Evolutionary conservation across 2,888 invertebrate genomes (phyloP), one percentile per base, ranked within the genome.

Genomic region (Tipula lateralis): DNA sequence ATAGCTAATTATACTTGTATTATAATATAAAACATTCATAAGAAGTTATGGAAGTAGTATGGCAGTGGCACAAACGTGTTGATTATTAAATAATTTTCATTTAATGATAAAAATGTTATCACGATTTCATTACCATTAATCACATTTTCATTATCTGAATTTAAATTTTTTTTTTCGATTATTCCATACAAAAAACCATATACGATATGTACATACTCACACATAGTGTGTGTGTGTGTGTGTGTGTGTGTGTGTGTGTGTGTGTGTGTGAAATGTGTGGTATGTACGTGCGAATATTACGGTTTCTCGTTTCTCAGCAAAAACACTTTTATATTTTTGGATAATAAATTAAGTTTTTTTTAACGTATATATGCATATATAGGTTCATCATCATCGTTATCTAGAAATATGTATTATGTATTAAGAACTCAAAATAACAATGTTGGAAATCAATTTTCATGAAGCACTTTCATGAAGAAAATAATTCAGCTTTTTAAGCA

Each of bases 81-180:
- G 66, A 66, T 66, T 66, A 66, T 24, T 66, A 66, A 66, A 66
- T 66, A 66, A 66, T 66, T 66, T 66, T 66, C 66, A 24, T 66
- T 66, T 66, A 66, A 66, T 66, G 66, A 66, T 66, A 66, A 66
- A 66, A 66, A 66, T 66, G 66, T 66, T 66, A 66, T 66, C 66
- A 66, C 24, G 66, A 66, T 66, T 66, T 66, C 66, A 66, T 66
- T 66, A 24, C 66, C 66, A 66, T 66, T 66, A 66, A 66, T 66
- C 66, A 66, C 66, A 66, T 66, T 66, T 66, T 66, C 66, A 66
- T 66, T 66, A 66, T 66, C 66, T 66, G 66, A 66, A 66, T 66
- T 66, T 66, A 66, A 19, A 66, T 66, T 66, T 66, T 66, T 66
- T 66, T 66, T 66, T 66, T 24, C 66, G 19, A 66, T 66, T 66